Conservation (phyloP, 1,140 invertebrate genomes). For the Uloborus diversus region DNA sequence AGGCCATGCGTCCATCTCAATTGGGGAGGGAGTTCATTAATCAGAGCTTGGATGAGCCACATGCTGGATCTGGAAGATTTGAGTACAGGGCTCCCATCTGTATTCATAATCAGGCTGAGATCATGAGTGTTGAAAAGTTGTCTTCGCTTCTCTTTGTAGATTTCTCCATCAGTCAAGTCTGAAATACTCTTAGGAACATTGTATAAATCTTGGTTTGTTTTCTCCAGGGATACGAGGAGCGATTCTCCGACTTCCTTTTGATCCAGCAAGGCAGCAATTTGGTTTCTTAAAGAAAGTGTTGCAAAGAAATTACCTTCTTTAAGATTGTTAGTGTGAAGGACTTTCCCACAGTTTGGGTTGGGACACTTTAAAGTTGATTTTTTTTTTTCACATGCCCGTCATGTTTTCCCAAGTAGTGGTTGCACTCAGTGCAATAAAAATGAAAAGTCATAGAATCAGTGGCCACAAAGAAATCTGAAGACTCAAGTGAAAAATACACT, state of each 20-base stretch:
- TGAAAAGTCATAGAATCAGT: too few species aligned
- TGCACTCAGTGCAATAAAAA: too few species aligned
- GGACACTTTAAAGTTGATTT: too few species aligned
- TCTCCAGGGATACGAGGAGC: background rate
- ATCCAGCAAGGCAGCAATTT: background rate
- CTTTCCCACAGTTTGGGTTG: too few species aligned
- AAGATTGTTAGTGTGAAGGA: too few species aligned
- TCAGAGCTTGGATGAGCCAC: background rate
- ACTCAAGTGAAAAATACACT: too few species aligned
- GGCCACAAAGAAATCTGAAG: too few species aligned
- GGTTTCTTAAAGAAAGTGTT: background rate
- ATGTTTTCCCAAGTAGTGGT: too few species aligned
- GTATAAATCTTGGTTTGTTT: background rate
- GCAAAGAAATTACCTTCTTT: background rate
- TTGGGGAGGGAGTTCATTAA: conserved; percentile 11
- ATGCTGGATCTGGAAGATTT: background rate
- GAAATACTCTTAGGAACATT: background rate
- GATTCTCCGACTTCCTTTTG: background rate
- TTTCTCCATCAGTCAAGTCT: background rate
- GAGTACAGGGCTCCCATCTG: background rate
- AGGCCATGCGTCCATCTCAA: background rate
- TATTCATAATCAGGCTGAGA: background rate
- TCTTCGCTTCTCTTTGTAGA: background rate
- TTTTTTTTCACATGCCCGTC: too few species aligned
- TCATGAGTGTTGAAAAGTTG: background rate